Conservation (phyloP, 2,113 vertebrate genomes). For the Poeciliopsis prolifica region DNA sequence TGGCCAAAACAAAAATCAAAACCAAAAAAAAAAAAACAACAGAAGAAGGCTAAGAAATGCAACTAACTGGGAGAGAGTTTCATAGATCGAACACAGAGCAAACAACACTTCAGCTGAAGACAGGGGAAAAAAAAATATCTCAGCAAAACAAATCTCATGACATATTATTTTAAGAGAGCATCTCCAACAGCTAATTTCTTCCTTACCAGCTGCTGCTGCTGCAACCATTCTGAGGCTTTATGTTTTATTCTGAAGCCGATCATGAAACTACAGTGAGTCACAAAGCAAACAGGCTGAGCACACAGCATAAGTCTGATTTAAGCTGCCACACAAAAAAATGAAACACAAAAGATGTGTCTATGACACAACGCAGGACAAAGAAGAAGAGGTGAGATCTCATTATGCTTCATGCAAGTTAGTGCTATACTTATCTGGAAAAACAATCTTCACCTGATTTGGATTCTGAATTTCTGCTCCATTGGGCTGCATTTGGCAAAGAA, state of each 20-base stretch:
- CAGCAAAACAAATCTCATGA: conserved; percentile 1
- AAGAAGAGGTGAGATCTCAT: conserved; percentile 22
- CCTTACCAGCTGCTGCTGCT: conserved; percentile 19
- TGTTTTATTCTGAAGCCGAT: conserved; percentile 6
- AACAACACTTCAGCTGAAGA: conserved; percentile 3
- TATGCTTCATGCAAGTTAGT: conserved; percentile 45
- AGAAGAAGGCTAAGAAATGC: conserved; percentile 15
- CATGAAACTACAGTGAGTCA: conserved; percentile 22
- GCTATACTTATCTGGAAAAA: conserved; percentile 36
- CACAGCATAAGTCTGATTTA: conserved; percentile 17
- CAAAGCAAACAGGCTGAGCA: conserved; percentile 24
- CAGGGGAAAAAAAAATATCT: conserved; percentile 6
- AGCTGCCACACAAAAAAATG: conserved; percentile 17
- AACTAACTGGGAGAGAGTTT: conserved; percentile 5
- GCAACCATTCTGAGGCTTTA: conserved; percentile 19
- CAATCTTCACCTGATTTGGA: conserved; percentile 37
- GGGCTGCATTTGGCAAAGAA: conserved; percentile 36
- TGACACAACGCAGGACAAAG: neutral
- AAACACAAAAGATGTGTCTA: conserved; percentile 18
- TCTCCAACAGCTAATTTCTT: conserved; percentile 10
- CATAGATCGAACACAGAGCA: conserved; percentile 5
- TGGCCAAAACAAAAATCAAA: conserved; percentile 6
- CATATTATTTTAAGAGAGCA: neutral
- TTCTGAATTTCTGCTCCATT: conserved; percentile 44
- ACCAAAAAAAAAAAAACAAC: conserved; percentile 15